Base-by-base conservation (phyloP, 2,113 vertebrate genomes). In the Spilogale gracilis region DNA sequence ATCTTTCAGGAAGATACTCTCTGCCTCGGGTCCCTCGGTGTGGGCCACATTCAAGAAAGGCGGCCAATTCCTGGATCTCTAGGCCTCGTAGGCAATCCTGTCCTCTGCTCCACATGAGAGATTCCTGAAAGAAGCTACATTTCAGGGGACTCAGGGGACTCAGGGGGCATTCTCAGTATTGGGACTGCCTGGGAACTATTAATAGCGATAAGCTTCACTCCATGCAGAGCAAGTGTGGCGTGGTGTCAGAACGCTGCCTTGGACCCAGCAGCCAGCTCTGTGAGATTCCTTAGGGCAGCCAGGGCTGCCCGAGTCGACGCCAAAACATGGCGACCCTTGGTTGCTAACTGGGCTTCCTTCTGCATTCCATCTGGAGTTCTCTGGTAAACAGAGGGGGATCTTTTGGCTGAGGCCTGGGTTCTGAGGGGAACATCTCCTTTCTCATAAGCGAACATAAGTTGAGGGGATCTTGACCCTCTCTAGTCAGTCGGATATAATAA, bases 21-120 rank as follows among this genome's bases (percentile, higher is more conserved):
- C 9, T 27, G 17, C 27, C 67, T 63, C 0, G 0, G 6, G 27
- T 5, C 56, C 43, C 61, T 61, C 1, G 0, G 16, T 21, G 14
- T 5, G 50, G n/a, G 32, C 13, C 45, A 20, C 74, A n/a, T 6
- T 23, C 10, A 3, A 54, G 43, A 17, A 18, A 63, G 23, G 38
- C 12, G n/a, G 45, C 5, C 1, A 25, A 32, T 58, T 56, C 54
- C 17, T 9, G 30, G 13, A 9, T 65, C 8, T 21, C 38, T 20
- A 25, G 45, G 27, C 50, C 50, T 76, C 45, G 2, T 17, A 1
- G 8, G 45, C 5, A 30, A 13, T 20, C 20, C 56, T 48, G 0
- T 25, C n/a, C 10, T 11, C 21, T 63, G 45, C 30, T 54, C 1
- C 0, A 71, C 32, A 30, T 2, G 25, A 84, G 6, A 23, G 45